Percentiles rank a stretch among this genome's conserved stretches.
Conservation (phyloP, 2,797 vertebrate species). For the Bradypus variegatus region DNA sequence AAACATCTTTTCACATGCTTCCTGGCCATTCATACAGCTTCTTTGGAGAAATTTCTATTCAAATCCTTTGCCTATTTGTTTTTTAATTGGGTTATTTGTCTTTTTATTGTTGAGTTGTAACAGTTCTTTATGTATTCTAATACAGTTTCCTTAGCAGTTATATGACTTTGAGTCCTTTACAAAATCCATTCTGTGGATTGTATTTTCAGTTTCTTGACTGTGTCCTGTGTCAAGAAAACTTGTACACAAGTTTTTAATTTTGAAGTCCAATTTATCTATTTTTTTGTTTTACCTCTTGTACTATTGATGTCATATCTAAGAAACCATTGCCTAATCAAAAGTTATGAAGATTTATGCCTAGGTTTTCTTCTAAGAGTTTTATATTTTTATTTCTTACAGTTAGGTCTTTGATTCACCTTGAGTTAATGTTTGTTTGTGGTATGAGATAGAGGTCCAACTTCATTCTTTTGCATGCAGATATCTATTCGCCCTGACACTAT, state of each 20-base stretch:
- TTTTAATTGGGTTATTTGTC: neutral
- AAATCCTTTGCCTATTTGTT: neutral
- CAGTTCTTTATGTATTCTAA: neutral
- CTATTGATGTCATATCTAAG: neutral
- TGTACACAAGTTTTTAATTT: neutral
- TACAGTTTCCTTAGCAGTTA: neutral
- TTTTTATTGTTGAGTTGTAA: neutral
- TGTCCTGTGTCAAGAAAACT: neutral
- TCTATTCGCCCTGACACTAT: neutral
- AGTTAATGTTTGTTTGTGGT: neutral
- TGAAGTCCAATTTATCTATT: neutral
- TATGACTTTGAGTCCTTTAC: neutral
- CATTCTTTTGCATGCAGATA: neutral
- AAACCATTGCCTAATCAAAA: neutral
- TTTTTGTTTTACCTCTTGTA: neutral
- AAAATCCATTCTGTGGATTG: neutral
- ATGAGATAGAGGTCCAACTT: neutral
- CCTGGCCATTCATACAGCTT: no score
- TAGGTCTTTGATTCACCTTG: conserved; percentile 5
- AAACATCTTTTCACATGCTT: no score
- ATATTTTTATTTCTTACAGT: neutral
- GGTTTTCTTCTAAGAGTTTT: neutral
- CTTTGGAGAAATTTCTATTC: neutral
- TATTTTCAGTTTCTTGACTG: conserved; percentile 13
- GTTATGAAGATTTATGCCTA: neutral